Conservation (phyloP, 1,140 invertebrate species). For the Nylanderia fulva region DNA sequence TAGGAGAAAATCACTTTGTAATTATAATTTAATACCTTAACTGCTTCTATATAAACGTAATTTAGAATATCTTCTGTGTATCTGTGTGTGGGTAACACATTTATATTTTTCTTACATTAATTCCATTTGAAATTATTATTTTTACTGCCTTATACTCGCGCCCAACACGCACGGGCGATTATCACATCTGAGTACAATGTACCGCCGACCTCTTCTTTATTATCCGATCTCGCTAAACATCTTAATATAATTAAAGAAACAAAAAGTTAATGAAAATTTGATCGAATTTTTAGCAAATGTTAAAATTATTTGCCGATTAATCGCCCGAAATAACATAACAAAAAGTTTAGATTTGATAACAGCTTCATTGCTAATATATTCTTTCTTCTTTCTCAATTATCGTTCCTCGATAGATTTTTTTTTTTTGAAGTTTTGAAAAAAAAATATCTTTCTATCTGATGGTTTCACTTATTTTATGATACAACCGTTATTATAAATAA, state of each 20-base stretch:
- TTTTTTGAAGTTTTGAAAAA: neutral
- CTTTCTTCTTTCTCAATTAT: neutral
- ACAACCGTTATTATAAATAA: slow-evolving; percentile 31
- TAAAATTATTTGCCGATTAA: neutral
- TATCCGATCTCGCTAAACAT: slow-evolving; percentile 40
- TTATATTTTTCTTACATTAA: slow-evolving; percentile 63
- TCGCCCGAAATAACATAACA: slow-evolving; percentile 4
- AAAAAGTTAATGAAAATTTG: neutral
- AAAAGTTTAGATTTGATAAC: slow-evolving; percentile 15
- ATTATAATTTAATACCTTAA: slow-evolving; percentile 75
- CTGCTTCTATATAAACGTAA: slow-evolving; percentile 76
- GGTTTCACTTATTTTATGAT: slow-evolving; percentile 4
- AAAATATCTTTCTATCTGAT: neutral
- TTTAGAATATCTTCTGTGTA: slow-evolving; percentile 74
- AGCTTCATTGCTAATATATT: neutral
- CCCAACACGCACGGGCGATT: slow-evolving; percentile 30
- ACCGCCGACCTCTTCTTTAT: slow-evolving; percentile 54
- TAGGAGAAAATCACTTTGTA: slow-evolving; percentile 69
- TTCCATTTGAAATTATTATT: slow-evolving; percentile 50
- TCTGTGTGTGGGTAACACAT: slow-evolving; percentile 56
- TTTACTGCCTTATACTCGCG: slow-evolving; percentile 49
- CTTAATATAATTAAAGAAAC: neutral
- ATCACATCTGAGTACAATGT: slow-evolving; percentile 61
- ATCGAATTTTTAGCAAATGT: neutral
- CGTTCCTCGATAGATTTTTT: neutral